Evolutionary conservation across 2,113 vertebrate species (phyloP).

Genomic region (Ailuropoda melanoleuca): DNA sequence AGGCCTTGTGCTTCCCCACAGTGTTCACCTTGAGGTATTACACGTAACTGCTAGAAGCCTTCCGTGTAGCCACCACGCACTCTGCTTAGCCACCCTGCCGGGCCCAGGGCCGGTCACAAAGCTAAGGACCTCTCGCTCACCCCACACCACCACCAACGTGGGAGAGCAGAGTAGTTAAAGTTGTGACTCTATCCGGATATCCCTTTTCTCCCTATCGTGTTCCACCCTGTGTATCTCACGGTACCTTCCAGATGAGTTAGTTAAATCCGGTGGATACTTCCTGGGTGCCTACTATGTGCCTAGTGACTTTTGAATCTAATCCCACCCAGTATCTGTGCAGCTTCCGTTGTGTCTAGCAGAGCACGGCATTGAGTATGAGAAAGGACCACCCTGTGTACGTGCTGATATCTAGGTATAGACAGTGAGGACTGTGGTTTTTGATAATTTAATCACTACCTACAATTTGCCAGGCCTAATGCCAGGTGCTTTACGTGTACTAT

Average conservation of each 20-base stretch:
- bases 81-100: neutral
- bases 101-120: neutral
- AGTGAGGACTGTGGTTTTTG: neutral
- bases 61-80: neutral
- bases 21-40: neutral
- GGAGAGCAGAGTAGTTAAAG: neutral
- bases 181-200: neutral
- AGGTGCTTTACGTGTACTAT: neutral
- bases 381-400: neutral
- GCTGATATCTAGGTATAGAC: neutral
- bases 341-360: neutral
- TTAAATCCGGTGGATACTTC: neutral
- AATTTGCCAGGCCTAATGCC: neutral
- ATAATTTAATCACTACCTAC: neutral
- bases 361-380: neutral
- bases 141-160: rapidly evolving
- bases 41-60: neutral
- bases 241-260: neutral
- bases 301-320: neutral
- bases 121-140: neutral
- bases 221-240: neutral
- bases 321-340: neutral
- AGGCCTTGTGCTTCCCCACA: neutral
- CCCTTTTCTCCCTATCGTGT: neutral
- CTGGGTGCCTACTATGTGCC: neutral